phyloP scores from a whole-genome alignment of 1,140 invertebrate species.

The Sminthurinus signatus region DNA sequence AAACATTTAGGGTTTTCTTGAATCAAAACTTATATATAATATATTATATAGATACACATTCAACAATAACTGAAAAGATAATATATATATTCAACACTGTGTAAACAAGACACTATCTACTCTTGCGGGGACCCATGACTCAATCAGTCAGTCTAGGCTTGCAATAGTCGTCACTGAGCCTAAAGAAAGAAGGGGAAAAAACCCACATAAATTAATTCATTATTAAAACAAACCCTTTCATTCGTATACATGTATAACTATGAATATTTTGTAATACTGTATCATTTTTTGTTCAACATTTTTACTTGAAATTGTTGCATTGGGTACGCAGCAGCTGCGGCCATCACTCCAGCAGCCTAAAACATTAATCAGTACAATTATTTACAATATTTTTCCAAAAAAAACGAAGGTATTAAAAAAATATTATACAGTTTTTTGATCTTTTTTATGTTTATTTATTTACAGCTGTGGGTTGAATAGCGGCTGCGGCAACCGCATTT shows the following conservation, averaged over 20 bases:
- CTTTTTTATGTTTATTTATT: too few relatives aligned
- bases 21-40: too few relatives aligned
- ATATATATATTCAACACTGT: too few relatives aligned
- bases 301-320: conserved; percentile 41
- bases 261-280: not conserved
- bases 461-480: conserved; percentile 36
- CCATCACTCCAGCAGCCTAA: conserved; percentile 36
- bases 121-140: conserved; percentile 13
- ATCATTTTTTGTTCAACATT: not conserved
- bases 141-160: conserved; percentile 27
- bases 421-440: too few relatives aligned
- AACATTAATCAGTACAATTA: too few relatives aligned
- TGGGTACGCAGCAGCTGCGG: conserved; percentile 37
- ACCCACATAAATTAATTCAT: not conserved
- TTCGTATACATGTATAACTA: not conserved
- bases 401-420: too few relatives aligned
- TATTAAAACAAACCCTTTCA: not conserved
- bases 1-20: too few relatives aligned
- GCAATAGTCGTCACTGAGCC: conserved; percentile 35
- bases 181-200: conserved; percentile 15
- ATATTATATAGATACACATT: too few relatives aligned
- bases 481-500: conserved; percentile 30
- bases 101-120: too few relatives aligned
- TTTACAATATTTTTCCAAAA: too few relatives aligned
- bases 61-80: too few relatives aligned